Base-by-base conservation (phyloP, 1,140 invertebrate genomes). In the Drosophila azteca region DNA sequence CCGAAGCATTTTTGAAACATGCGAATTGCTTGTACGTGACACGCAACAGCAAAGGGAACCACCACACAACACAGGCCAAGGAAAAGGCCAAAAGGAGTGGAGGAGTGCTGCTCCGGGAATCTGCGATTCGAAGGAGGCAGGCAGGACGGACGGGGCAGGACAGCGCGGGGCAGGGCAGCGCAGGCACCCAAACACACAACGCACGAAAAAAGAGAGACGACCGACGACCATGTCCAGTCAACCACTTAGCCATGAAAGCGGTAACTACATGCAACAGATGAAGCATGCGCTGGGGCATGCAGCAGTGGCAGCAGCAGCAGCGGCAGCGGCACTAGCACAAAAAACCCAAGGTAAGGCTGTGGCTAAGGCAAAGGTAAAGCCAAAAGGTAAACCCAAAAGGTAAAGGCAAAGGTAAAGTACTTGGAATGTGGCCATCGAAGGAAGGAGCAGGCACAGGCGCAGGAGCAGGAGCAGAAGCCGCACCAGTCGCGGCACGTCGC, bases 11-110 rank as follows among this genome's bases (percentile, higher is more conserved):
- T 88, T 90, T 90, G 81, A 90, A 90, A 90, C 87, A 90, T 90
- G 87, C 87, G 87, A 90, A 90, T 90, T 90, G 87, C 79, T 90
- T 90, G 87, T 90, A 90, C 87, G 87, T 90, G 87, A 90, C 87
- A 90, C 87, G 87, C 87, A 90, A 90, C 76, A 81, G 84, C 77
- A 79, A 82, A 75, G 70, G 80, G 77, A 80, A 75, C 79, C 51
- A 41, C 55, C 53, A 39, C 11, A 13, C 3, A 13, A 39, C 35
- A 39, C 11, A 39, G 35, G 35, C 35, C 35, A 39, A 13, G 35
- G 35, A 39, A 39, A 39, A 39, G 45, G 58, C 55, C 50, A 48
- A 52, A 70, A 76, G 62, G 64, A 87, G 66, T 60, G 50, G 60
- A 51, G 51, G 62, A 63, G 35, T 39, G 31, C 31, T 35, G 29